A percentile compares a stretch with the other conserved stretches of the same genome.
These are phyloP conservation scores for Philereme transversata DNA, from an alignment of 2,888 invertebrate species.

Conservation along the genomic window DNA sequence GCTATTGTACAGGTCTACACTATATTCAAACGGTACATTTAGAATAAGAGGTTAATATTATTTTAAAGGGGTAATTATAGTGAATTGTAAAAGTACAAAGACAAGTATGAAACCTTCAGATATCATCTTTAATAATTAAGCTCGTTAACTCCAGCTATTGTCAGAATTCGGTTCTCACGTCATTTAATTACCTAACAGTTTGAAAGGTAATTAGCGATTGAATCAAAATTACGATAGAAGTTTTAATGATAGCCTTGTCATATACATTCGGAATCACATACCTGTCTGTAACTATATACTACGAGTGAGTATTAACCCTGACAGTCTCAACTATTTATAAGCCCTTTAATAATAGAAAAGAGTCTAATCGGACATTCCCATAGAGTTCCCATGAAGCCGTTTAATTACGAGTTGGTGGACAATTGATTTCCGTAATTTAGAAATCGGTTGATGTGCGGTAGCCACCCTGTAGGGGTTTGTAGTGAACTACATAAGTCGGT, in stretches of 20 bases:
- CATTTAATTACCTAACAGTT: constrained; percentile 72
- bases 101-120: constrained; percentile 40
- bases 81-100: constrained; percentile 29
- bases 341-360: constrained; percentile 49
- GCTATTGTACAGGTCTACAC: constrained; percentile 64
- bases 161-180: constrained; percentile 77
- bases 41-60: constrained; percentile 23
- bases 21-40: constrained; percentile 53
- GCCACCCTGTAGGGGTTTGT: constrained; percentile 44
- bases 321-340: constrained; percentile 53
- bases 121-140: constrained; percentile 63
- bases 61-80: constrained; percentile 29
- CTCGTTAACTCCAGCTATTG: constrained; percentile 67
- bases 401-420: constrained; percentile 58
- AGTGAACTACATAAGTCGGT: constrained; percentile 55
- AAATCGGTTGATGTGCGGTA: constrained; percentile 59
- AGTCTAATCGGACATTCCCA: constrained; percentile 53
- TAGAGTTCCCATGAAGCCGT: constrained; percentile 39
- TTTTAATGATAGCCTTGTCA: constrained; percentile 69
- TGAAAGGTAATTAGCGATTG: constrained; percentile 69
- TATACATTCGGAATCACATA: constrained; percentile 62
- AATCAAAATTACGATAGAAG: constrained; percentile 54
- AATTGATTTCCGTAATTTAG: constrained; percentile 74
- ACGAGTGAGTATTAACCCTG: constrained; percentile 19
- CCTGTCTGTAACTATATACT: constrained; percentile 45